Conservation (phyloP, 2,797 vertebrate genomes). For the Enoplosus armatus region DNA sequence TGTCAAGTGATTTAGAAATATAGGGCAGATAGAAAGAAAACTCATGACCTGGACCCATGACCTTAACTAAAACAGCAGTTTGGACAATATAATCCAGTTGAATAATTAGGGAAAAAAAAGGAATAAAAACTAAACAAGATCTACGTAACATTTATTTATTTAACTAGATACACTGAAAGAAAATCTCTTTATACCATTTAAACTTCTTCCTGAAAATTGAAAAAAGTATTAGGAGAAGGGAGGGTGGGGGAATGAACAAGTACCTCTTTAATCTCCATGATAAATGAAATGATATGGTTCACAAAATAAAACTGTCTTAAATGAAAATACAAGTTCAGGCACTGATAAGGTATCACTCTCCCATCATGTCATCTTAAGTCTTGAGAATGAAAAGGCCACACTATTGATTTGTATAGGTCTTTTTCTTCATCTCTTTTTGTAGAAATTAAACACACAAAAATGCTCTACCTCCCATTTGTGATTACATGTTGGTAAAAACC, state of each 20-base stretch:
- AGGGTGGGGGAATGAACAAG: slow-evolving; percentile 82
- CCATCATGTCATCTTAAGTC: slow-evolving; percentile 88
- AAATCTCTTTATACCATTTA: slow-evolving; percentile 84
- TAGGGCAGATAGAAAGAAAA: slow-evolving; percentile 69
- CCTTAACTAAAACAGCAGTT: slow-evolving; percentile 81
- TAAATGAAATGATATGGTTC: slow-evolving; percentile 87
- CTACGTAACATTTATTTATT: slow-evolving; percentile 87
- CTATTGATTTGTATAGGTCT: slow-evolving; percentile 88
- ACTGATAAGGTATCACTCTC: slow-evolving; percentile 92
- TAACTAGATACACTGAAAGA: slow-evolving; percentile 86
- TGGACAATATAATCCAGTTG: slow-evolving; percentile 83
- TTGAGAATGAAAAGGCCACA: slow-evolving; percentile 92
- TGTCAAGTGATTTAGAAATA: slow-evolving; percentile 70
- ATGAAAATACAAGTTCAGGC: slow-evolving; percentile 90
- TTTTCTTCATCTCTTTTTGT: slow-evolving; percentile 82
- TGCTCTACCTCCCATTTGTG: slow-evolving; percentile 78
- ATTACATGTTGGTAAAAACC: slow-evolving; percentile 81
- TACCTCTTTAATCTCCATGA: slow-evolving; percentile 84
- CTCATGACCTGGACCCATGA: slow-evolving; percentile 72
- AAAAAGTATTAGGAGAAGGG: slow-evolving; percentile 81
- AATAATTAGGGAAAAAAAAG: slow-evolving; percentile 72
- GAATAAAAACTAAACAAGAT: slow-evolving; percentile 85
- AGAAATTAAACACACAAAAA: slow-evolving; percentile 83
- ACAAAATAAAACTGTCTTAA: slow-evolving; percentile 86
- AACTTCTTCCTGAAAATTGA: slow-evolving; percentile 86